A percentile compares a stretch with the other conserved stretches of the same genome.
These are phyloP conservation scores for Leptinotarsa defecta DNA, from an alignment of 1,140 invertebrate genomes.

Conservation along the genomic window DNA sequence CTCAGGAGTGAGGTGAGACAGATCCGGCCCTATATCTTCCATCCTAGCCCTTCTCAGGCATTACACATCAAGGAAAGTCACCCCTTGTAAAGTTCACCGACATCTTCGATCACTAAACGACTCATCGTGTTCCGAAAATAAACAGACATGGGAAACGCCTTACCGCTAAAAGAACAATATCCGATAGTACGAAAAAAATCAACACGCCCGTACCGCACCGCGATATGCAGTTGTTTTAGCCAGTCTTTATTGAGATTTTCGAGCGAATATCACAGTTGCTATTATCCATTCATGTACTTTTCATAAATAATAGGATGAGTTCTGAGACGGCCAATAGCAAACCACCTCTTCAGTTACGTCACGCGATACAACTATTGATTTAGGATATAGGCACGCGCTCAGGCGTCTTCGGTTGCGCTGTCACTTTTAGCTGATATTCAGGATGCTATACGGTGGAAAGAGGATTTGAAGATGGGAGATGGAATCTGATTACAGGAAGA, in stretches of 20 bases:
- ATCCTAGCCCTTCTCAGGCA: constrained; percentile 58
- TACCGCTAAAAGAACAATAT: constrained; percentile 26
- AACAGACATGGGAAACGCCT: constrained; percentile 32
- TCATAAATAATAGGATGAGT: constrained; percentile 59
- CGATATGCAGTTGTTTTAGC: constrained; percentile 34
- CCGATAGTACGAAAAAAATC: constrained; percentile 9
- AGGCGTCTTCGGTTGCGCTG: constrained; percentile 10
- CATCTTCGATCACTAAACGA: constrained; percentile 13
- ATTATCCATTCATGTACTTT: constrained; percentile 55
- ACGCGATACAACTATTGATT: constrained; percentile 50
- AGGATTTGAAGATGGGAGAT: too few relatives aligned
- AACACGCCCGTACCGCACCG: constrained; percentile 13
- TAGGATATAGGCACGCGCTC: constrained; percentile 31
- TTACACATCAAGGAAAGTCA: constrained; percentile 26
- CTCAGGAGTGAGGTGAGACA: constrained; percentile 96
- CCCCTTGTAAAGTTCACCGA: constrained; percentile 17
- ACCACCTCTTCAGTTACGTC: constrained; percentile 45
- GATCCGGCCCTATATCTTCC: constrained; percentile 86
- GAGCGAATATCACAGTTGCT: constrained; percentile 44
- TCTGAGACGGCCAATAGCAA: constrained; percentile 49
- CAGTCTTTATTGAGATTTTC: constrained; percentile 36
- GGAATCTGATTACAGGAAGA: too few relatives aligned
- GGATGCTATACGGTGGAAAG: too few relatives aligned
- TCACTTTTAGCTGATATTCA: constrained; percentile 13
- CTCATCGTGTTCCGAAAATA: constrained; percentile 21